These are phyloP conservation scores for Drosophila demipolita DNA, from an alignment of 2,888 invertebrate genomes.

Conservation along the genomic window DNA sequence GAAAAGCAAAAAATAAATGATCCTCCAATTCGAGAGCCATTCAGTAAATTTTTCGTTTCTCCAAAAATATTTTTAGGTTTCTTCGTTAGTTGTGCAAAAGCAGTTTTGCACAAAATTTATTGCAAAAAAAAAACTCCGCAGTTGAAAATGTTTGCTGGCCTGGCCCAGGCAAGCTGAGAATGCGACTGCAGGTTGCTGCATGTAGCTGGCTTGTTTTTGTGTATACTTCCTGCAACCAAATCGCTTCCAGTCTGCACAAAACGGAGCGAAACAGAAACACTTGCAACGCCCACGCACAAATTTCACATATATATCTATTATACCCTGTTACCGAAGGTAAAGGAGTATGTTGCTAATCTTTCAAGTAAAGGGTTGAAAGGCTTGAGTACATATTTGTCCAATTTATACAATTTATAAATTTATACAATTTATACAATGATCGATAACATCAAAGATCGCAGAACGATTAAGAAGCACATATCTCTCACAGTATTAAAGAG, in stretches of 20 bases:
- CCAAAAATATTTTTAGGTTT: neutral
- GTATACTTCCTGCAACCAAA: conserved; percentile 35
- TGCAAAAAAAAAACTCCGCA: conserved; percentile 12
- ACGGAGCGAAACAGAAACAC: neutral
- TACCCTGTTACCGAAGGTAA: neutral
- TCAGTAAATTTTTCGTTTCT: neutral
- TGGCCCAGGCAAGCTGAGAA: conserved; percentile 28
- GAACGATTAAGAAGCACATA: neutral
- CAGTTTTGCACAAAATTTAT: conserved; percentile 1
- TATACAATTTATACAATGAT: neutral
- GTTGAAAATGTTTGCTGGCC: conserved; percentile 7
- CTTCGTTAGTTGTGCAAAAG: neutral
- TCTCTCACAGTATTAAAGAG: neutral
- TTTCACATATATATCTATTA: conserved; percentile 27
- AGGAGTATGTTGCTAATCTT: neutral
- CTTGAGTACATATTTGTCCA: neutral
- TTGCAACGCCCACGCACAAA: conserved; percentile 42
- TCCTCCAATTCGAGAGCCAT: conserved; percentile 46
- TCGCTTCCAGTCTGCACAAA: conserved; percentile 65
- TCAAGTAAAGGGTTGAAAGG: neutral
- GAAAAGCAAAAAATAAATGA: conserved; percentile 25
- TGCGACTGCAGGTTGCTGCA: conserved; percentile 33
- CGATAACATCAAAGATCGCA: neutral
- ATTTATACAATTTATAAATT: neutral
- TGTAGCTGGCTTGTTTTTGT: conserved; percentile 32